Conservation (phyloP, 2,113 vertebrate species). For the Chaetorhynchus papuensis region DNA sequence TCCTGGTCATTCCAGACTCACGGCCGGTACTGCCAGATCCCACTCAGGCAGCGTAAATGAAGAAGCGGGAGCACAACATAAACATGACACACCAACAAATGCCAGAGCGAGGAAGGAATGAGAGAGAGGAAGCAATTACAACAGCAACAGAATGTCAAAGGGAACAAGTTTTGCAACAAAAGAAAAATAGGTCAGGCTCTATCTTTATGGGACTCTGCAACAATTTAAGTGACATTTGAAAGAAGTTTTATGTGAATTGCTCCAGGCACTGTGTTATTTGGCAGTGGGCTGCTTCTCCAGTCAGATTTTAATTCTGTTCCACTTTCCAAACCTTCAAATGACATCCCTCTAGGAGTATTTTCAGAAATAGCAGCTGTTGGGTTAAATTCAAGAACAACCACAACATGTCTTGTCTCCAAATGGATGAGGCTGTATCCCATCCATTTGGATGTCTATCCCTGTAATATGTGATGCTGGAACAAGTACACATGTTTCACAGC, state of each 20-base stretch:
- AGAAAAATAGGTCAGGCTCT: constrained; percentile 4
- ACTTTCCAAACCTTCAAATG: background rate
- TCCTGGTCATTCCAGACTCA: background rate
- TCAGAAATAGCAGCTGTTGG: constrained; percentile 1
- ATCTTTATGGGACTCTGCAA: background rate
- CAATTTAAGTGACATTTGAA: constrained; percentile 7
- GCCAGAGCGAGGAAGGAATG: rapidly evolving
- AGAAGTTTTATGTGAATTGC: background rate
- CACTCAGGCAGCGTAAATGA: rapidly evolving
- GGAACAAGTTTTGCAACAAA: background rate
- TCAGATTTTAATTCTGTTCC: constrained; percentile 17
- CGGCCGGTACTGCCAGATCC: background rate
- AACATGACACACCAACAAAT: rapidly evolving
- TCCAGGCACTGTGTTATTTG: background rate
- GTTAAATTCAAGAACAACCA: background rate
- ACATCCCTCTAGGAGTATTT: background rate
- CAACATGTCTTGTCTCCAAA: background rate
- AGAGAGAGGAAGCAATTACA: background rate
- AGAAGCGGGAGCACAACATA: background rate
- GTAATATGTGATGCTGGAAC: background rate
- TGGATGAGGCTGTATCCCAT: background rate
- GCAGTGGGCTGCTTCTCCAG: background rate
- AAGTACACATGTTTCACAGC: background rate
- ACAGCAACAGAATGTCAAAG: background rate
- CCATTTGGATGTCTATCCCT: background rate